These are phyloP conservation scores for Tapirus indicus DNA, from an alignment of 2,797 vertebrate species.

Conservation along the genomic window DNA sequence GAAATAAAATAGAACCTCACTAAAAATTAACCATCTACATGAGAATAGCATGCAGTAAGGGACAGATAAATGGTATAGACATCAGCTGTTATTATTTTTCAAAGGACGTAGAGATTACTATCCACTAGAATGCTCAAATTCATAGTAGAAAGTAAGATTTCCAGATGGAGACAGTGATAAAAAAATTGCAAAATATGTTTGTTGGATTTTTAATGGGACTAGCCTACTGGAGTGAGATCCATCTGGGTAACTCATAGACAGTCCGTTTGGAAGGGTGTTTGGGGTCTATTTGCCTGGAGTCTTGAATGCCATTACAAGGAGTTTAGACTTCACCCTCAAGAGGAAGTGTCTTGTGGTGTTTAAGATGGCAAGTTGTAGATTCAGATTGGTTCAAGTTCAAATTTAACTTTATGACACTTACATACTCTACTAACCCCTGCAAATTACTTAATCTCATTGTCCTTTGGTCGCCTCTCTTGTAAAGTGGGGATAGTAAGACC, in stretches of 20 bases:
- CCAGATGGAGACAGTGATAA: neutral
- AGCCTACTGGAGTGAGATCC: neutral
- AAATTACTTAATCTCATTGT: neutral
- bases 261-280: neutral
- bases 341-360: neutral
- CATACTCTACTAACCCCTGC: neutral
- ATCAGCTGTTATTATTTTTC: neutral
- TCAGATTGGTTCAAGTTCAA: neutral
- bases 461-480: neutral
- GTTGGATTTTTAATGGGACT: neutral
- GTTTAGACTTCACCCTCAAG: neutral
- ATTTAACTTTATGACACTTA: neutral
- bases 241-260: neutral
- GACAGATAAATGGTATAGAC: neutral
- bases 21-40: neutral
- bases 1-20: neutral
- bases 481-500: neutral
- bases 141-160: neutral
- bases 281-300: neutral
- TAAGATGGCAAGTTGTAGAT: neutral
- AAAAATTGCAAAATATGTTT: neutral
- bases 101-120: neutral
- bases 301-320: neutral
- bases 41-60: neutral
- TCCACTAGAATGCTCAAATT: neutral